Evolutionary conservation across 1,140 invertebrate species (phyloP).

Genomic region (Tetragnatha versicolor): DNA sequence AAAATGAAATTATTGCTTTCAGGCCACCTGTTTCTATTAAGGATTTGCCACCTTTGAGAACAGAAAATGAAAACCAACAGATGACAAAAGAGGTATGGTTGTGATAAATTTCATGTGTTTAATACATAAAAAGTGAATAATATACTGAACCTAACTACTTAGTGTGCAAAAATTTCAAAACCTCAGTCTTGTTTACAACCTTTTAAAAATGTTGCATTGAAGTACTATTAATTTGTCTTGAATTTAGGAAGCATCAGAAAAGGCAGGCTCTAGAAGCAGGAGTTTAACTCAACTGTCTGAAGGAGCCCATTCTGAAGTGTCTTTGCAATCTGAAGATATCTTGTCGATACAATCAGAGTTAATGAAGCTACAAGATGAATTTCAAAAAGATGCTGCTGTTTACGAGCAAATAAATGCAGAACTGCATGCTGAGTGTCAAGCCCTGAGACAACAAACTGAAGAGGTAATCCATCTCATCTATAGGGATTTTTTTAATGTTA

Average conservation of each 20-base stretch:
- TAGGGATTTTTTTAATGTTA: background rate
- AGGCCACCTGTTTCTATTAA: background rate
- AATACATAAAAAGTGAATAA: no score
- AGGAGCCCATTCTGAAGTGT: conserved; percentile 1
- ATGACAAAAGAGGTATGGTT: no score
- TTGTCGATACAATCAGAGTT: conserved; percentile 20
- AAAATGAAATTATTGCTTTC: background rate
- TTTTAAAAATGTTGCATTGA: no score
- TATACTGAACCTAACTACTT: no score
- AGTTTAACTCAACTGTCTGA: conserved; percentile 8
- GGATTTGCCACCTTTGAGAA: background rate
- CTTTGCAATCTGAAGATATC: conserved; percentile 31
- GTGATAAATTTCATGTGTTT: background rate
- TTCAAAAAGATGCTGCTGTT: conserved; percentile 44
- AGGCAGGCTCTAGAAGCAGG: background rate
- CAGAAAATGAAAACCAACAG: background rate
- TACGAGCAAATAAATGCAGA: conserved; percentile 39
- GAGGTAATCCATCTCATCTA: conserved; percentile 2
- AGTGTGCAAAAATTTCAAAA: no score
- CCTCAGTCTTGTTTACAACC: no score
- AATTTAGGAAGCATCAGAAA: background rate
- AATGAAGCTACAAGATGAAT: conserved; percentile 36
- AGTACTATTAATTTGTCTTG: no score
- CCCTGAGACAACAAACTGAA: background rate
- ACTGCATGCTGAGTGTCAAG: conserved; percentile 7